phyloP scores from a whole-genome alignment of 2,888 invertebrate species.

The Phragmatobia fuliginosa region DNA sequence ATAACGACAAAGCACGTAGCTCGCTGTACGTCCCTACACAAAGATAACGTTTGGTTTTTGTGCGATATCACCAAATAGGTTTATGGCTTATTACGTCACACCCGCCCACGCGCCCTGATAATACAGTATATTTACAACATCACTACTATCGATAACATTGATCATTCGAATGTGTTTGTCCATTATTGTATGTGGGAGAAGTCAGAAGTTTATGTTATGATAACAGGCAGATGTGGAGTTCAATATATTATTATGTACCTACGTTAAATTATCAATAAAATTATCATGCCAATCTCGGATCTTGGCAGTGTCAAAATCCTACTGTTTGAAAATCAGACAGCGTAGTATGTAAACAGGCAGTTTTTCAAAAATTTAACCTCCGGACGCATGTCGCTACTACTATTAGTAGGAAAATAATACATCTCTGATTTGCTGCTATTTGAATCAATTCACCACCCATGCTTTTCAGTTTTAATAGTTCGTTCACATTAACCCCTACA shows the following conservation, averaged over 20 bases:
- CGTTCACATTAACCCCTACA: not conserved
- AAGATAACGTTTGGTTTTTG: constrained; percentile 47
- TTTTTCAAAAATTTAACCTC: too few relatives aligned
- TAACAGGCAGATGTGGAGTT: not conserved
- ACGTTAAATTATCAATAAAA: not conserved
- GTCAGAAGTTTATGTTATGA: constrained; percentile 6
- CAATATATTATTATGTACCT: not conserved
- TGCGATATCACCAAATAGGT: constrained; percentile 54
- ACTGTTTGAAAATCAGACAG: not conserved
- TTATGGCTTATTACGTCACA: constrained; percentile 55
- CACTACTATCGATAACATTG: constrained; percentile 35
- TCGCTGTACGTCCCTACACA: constrained; percentile 35
- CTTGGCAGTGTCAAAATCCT: not conserved
- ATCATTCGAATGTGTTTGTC: constrained; percentile 13
- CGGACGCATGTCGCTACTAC: too few relatives aligned
- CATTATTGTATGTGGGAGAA: constrained; percentile 1
- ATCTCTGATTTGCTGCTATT: not conserved
- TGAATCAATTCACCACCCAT: not conserved
- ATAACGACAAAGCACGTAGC: constrained; percentile 32
- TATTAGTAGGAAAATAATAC: not conserved
- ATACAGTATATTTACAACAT: constrained; percentile 30
- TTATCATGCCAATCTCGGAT: not conserved
- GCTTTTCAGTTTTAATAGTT: not conserved
- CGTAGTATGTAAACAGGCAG: not conserved
- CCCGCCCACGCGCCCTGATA: constrained; percentile 58